A percentile compares a stretch with the other conserved stretches of the same genome.
Evolutionary conservation across 1,140 invertebrate species (phyloP).

Genomic region (Eriocheir sinensis): DNA sequence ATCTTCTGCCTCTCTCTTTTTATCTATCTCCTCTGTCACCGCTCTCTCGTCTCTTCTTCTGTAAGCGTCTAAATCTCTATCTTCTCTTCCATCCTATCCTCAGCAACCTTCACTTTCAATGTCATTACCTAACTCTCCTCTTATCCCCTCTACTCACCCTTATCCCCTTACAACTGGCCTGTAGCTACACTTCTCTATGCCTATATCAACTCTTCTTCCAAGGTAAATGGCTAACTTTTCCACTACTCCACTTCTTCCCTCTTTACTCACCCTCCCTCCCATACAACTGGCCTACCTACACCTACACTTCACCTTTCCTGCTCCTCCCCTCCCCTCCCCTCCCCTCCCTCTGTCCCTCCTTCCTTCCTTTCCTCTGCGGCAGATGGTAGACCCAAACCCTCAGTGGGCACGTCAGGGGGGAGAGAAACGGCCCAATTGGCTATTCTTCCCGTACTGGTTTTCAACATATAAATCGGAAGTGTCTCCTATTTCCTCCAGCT

Average conservation of each 20-base stretch:
- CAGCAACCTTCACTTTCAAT: too few species aligned
- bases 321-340: neutral
- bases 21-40: neutral
- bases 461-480: constrained; percentile 53
- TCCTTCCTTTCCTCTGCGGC: constrained; percentile 35
- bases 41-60: too few species aligned
- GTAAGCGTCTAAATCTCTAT: too few species aligned
- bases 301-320: neutral
- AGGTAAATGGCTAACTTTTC: too few species aligned
- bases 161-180: too few species aligned
- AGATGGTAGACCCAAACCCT: constrained; percentile 44
- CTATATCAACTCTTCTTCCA: too few species aligned
- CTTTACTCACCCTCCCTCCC: neutral
- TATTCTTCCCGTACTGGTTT: constrained; percentile 62
- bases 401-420: constrained; percentile 27
- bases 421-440: constrained; percentile 60
- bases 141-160: too few species aligned
- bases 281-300: neutral
- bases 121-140: too few species aligned
- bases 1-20: neutral
- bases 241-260: neutral
- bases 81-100: too few species aligned
- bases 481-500: constrained; percentile 43
- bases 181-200: too few species aligned
- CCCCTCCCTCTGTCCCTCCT: neutral